A percentile compares a stretch with the other conserved stretches of the same genome.
phyloP scores from a whole-genome alignment of 2,888 invertebrate species.

The Caenorhabditis virilis region DNA sequence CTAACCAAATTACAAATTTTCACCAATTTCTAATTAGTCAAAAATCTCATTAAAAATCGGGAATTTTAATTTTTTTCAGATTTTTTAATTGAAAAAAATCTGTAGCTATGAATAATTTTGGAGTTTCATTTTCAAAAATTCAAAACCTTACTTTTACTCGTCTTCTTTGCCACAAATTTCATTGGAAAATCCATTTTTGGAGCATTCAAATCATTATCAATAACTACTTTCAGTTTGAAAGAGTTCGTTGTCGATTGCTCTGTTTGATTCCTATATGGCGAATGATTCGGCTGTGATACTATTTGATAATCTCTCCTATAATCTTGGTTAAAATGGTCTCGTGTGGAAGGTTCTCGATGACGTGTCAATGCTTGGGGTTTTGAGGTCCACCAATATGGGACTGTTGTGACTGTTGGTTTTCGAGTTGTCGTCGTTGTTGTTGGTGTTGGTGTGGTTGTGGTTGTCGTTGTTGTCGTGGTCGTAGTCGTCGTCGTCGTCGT shows the following conservation, averaged over 20 bases:
- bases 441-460: conserved; percentile 6
- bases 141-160: conserved; percentile 35
- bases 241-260: neutral
- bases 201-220: neutral
- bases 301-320: no score
- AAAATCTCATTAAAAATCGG: no score
- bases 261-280: neutral
- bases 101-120: no score
- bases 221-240: neutral
- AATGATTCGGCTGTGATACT: no score
- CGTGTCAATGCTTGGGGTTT: no score
- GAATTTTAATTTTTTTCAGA: no score
- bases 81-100: no score
- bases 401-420: conserved; percentile 14
- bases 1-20: no score
- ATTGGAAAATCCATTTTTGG: conserved; percentile 12
- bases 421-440: conserved; percentile 11
- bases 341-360: no score
- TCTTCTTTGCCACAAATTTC: conserved; percentile 12
- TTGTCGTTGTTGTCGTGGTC: conserved; percentile 4
- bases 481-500: neutral
- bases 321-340: no score
- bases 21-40: no score
- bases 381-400: conserved; percentile 27
- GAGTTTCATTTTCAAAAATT: no score